Evolutionary conservation across 2,888 invertebrate species (phyloP), one percentile per base, ranked within the genome.

Genomic region (Aromia moschata): DNA sequence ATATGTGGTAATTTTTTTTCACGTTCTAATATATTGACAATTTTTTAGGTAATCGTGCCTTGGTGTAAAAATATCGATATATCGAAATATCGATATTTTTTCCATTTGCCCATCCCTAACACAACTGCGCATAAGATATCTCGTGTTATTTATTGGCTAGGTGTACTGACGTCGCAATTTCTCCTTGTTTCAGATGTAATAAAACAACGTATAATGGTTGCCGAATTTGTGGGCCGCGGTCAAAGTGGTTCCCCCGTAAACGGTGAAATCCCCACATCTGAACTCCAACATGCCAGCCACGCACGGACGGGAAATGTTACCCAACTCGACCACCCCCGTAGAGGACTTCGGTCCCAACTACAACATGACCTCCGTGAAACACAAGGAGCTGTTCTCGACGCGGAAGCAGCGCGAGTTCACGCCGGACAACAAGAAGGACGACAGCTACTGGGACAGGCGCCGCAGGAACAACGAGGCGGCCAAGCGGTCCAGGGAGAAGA

Each of bases 381-480:
- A 91, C 69, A 94, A 94, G 76, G 94, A 94, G 68, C 85, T 93
- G 74, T 93, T 94, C 81, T 92, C 92, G 1, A 92, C 93, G 74
- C 87, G 96, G 73, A 97, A 97, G 78, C 96, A 96, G 77, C 86
- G 98, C 10, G 96, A 97, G 80, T 97, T 98, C 81, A 97, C 96
- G 64, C 97, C 97, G 0, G 97, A 97, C 79, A 93, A 89, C 81
- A 96, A 96, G 80, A 98, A 98, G 79, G 97, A 98, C 76, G 95
- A 96, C 74, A 94, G 93, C 75, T 98, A 98, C 81, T 98, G 98
- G 98, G 96, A 97, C 80, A 88, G 97, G 56, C 86, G 98, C 56
- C 86, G 97, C 64, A 87, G 97, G 59, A 98, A 98, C 82, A 98
- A 98, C 81, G 97, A 97, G 80, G 98, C 98, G 0, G 98, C 98